Evolutionary conservation across 2,888 invertebrate genomes (phyloP).

Genomic region (Sarcophaga rosellei): DNA sequence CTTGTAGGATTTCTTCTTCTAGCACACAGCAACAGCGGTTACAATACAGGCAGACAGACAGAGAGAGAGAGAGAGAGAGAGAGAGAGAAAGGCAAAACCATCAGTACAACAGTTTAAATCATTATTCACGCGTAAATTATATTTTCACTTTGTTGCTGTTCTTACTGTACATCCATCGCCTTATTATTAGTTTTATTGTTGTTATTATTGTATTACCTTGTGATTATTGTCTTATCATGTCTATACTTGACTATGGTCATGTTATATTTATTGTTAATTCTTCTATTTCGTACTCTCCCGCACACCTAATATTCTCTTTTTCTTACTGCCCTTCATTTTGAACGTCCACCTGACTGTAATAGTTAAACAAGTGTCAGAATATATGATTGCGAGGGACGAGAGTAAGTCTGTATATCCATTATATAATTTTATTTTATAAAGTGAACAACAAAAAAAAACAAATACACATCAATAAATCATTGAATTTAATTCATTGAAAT

Average conservation of each 20-base stretch:
- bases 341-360: background rate
- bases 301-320: too few species aligned
- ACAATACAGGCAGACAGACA: too few species aligned
- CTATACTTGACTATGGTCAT: constrained; percentile 2
- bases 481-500: background rate
- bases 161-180: background rate
- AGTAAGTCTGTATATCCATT: background rate
- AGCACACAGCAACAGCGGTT: background rate
- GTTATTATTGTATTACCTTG: background rate
- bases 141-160: constrained; percentile 16
- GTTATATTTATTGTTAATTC: background rate
- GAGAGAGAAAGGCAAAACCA: too few species aligned
- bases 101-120: background rate
- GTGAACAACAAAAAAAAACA: background rate
- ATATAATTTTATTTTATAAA: background rate
- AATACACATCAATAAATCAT: background rate
- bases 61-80: too few species aligned
- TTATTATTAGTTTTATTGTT: constrained; percentile 19
- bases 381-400: too few species aligned
- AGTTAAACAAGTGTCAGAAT: too few species aligned
- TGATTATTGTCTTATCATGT: constrained; percentile 13
- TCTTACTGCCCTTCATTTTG: too few species aligned
- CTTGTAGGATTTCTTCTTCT: constrained; percentile 57
- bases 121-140: constrained; percentile 20
- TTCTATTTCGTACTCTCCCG: too few species aligned